A percentile compares a stretch with the other conserved stretches of the same genome.
phyloP scores from a whole-genome alignment of 64 coral and sea anemone genomes.

The Pocillopora damicornis region DNA sequence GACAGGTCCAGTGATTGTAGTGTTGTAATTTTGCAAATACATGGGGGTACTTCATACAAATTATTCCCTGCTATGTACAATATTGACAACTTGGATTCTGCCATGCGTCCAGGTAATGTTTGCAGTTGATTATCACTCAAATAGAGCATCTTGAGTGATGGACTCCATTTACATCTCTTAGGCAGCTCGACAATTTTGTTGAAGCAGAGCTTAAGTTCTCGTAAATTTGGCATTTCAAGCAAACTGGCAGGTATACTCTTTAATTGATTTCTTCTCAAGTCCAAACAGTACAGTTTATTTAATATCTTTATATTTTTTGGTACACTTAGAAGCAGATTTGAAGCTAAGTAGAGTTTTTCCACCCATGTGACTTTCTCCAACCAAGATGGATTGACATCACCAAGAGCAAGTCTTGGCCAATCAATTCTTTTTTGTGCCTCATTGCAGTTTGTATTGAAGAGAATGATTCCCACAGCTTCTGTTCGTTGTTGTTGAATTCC shows the following conservation, averaged over 20 bases:
- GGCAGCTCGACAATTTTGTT: slow-evolving; percentile 86
- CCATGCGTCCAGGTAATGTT: slow-evolving; percentile 59
- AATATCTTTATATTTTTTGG: slow-evolving; percentile 67
- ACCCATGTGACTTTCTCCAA: slow-evolving; percentile 75
- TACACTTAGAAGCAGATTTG: slow-evolving; percentile 64
- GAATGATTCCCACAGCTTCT: slow-evolving; percentile 49
- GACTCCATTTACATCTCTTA: slow-evolving; percentile 56
- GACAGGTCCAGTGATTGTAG: slow-evolving; percentile 76
- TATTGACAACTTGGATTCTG: slow-evolving; percentile 57
- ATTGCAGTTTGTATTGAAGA: slow-evolving; percentile 67
- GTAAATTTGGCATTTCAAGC: slow-evolving; percentile 67
- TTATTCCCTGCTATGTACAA: slow-evolving; percentile 79
- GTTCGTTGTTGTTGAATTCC: slow-evolving; percentile 61
- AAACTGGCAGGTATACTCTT: slow-evolving; percentile 53
- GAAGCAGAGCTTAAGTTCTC: slow-evolving; percentile 55
- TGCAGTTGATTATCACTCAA: slow-evolving; percentile 75
- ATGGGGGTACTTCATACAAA: slow-evolving; percentile 77
- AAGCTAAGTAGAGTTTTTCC: slow-evolving; percentile 60
- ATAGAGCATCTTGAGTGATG: slow-evolving; percentile 61
- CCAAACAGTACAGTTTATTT: slow-evolving; percentile 61
- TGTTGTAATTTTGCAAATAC: slow-evolving; percentile 67
- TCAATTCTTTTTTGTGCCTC: slow-evolving; percentile 47
- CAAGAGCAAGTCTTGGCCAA: slow-evolving; percentile 69
- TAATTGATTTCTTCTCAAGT: slow-evolving; percentile 80
- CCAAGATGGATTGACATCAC: slow-evolving; percentile 64